These are phyloP conservation scores for Arrhamphus sclerolepis DNA, from an alignment of 2,797 vertebrate species.

Conservation along the genomic window DNA sequence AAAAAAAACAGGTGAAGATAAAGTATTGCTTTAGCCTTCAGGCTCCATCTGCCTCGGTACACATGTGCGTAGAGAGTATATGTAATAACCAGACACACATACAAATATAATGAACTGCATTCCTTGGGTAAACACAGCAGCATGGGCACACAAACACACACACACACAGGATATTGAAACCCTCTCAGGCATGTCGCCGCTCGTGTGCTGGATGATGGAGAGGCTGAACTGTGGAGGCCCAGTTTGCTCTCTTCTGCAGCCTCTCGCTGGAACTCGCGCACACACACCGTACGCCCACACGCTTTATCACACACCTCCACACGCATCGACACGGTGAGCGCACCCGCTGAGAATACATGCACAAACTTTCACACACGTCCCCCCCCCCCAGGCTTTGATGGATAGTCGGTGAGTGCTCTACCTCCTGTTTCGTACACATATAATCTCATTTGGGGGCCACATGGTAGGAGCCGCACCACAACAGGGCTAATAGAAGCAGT, in stretches of 20 bases:
- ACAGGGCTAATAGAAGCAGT: conserved; percentile 76
- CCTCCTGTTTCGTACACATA: conserved; percentile 75
- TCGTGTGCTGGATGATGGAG: conserved; percentile 78
- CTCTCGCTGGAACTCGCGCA: conserved; percentile 50
- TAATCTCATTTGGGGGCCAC: conserved; percentile 80
- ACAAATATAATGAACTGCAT: conserved; percentile 73
- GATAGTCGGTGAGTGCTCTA: conserved; percentile 78
- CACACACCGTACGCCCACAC: conserved; percentile 42
- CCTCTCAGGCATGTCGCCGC: conserved; percentile 76
- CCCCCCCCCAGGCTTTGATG: conserved; percentile 77
- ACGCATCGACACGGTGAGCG: conserved; percentile 35
- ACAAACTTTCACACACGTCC: conserved; percentile 64
- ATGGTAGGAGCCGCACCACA: conserved; percentile 61
- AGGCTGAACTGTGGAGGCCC: conserved; percentile 69
- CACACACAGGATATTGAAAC: conserved; percentile 75
- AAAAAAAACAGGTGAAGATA: conserved; percentile 45
- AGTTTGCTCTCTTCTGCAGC: conserved; percentile 57
- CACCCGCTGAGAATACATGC: conserved; percentile 56
- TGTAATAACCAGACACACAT: conserved; percentile 68
- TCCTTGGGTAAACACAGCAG: conserved; percentile 64
- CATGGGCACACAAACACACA: conserved; percentile 31
- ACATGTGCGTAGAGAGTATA: conserved; percentile 51
- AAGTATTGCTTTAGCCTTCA: conserved; percentile 44
- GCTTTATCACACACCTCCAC: conserved; percentile 51
- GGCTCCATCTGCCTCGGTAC: conserved; percentile 44